Base-by-base conservation (phyloP, 1,140 invertebrate species). In the Akabosia matsudoensis region DNA sequence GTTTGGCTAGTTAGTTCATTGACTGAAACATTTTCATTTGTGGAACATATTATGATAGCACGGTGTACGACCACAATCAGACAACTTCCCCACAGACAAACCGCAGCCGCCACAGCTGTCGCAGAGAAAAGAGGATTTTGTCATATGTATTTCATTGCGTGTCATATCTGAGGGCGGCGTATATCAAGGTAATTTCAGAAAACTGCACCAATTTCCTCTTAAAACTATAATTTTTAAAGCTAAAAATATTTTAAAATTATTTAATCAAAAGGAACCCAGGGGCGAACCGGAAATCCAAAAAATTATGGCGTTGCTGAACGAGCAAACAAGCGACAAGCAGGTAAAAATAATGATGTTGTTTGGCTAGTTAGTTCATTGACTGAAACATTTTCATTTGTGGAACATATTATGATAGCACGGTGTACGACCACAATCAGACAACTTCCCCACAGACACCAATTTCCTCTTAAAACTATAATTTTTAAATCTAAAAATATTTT, bases 281-380 rank as follows among this genome's bases (percentile, higher is more conserved):
- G 96, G 92, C 70, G 95, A 98, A 86, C 87, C 87, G n/a, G 97
- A 99, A 88, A 97, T 99, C 79, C 94, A 96, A 84, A 88, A 92
- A 52, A 97, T 97, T 83, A 97, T 99, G 92, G 90, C 90, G 56
- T 92, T 96, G 82, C 86, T 99, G 14, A 95, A 94, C 84, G 89
- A 89, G 80, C 90, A 92, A 82, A 85, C 86, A 51, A 90, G 90
- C 75, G 90, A 93, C 78, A 90, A 92, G 82, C 75, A 79, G 80
- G 80, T 81, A 67, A n/a, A n/a, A n/a, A 67, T n/a, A n/a, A n/a
- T n/a, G n/a, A n/a, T 30, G 61, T 67, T 30, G 61, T 61, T n/a
- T 45, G 37, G 37, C 18, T 45, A 7, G 54, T 61, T n/a, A 22
- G 13, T n/a, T n/a, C n/a, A n/a, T n/a, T n/a, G n/a, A n/a, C n/a